A percentile compares a stretch with the other conserved stretches of the same genome.
phyloP scores from a whole-genome alignment of 2,888 invertebrate genomes.

The Balanococcus diminutus region DNA sequence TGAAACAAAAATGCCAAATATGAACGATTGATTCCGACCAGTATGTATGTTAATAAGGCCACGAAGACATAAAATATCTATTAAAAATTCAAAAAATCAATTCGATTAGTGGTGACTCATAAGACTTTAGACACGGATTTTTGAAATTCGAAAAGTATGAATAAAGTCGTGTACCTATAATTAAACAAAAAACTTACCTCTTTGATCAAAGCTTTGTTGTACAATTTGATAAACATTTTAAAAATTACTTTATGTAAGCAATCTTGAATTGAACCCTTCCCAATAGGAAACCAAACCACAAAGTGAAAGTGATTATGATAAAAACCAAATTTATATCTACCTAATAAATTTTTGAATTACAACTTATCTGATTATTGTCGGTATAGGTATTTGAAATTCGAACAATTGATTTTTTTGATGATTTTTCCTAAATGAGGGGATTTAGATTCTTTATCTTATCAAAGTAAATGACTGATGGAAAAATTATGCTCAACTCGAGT shows the following conservation, averaged over 20 bases:
- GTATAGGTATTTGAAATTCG: background rate
- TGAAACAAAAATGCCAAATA: slow-evolving; percentile 15
- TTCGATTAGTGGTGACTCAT: background rate
- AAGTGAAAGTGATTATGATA: no score
- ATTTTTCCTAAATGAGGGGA: background rate
- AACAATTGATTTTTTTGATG: background rate
- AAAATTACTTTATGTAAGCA: background rate
- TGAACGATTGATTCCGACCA: slow-evolving; percentile 22
- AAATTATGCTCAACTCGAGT: background rate
- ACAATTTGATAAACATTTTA: background rate
- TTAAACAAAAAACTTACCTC: background rate
- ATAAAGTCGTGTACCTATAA: no score
- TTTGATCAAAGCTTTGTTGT: background rate
- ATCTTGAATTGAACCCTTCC: background rate
- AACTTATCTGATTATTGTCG: background rate
- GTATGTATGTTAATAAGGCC: slow-evolving; percentile 5
- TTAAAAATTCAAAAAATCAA: background rate
- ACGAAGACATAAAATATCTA: background rate
- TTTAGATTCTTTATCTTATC: background rate
- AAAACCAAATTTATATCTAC: background rate
- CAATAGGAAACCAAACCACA: background rate
- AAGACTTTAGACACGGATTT: no score
- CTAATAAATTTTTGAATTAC: background rate
- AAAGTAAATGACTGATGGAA: background rate
- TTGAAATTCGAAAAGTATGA: no score